phyloP scores from a whole-genome alignment of 1,140 invertebrate species.

The Drosophila mayri region DNA sequence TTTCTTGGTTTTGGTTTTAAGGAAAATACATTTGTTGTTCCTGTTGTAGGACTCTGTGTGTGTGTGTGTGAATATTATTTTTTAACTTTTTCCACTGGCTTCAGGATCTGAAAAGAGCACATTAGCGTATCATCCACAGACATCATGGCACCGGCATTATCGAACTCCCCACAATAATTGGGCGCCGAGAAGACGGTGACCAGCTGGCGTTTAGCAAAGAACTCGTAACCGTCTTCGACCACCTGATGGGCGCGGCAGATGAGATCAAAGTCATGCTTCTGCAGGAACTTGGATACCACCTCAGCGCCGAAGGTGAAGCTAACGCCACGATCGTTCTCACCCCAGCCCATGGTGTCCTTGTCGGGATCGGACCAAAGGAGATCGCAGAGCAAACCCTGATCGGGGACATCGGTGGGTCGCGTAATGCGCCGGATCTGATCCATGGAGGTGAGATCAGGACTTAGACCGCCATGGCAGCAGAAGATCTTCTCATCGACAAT shows the following conservation, averaged over 20 bases:
- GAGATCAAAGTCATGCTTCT: conserved; percentile 8
- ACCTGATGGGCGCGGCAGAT: conserved; percentile 12
- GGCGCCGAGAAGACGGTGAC: conserved; percentile 9
- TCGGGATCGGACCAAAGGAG: conserved; percentile 8
- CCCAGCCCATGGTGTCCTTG: conserved; percentile 18
- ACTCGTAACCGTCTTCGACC: conserved; percentile 12
- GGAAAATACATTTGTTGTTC: background rate
- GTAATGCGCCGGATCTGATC: conserved; percentile 1
- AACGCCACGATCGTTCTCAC: conserved; percentile 8
- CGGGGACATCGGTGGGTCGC: conserved; percentile 4
- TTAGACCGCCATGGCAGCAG: conserved; percentile 9
- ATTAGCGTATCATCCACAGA: conserved; percentile 4
- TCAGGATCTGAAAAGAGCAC: conserved; percentile 15
- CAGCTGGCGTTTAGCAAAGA: conserved; percentile 7
- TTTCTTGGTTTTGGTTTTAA: background rate
- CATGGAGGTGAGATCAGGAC: conserved; percentile 7
- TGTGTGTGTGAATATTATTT: background rate
- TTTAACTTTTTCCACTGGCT: background rate
- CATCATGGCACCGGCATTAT: conserved; percentile 14
- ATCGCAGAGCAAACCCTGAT: conserved; percentile 4
- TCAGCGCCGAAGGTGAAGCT: conserved; percentile 16
- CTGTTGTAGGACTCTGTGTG: too few relatives aligned
- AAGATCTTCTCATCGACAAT: conserved; percentile 13
- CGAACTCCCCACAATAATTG: conserved; percentile 7
- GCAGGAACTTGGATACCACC: conserved; percentile 15